Base-by-base conservation (phyloP, 1,140 invertebrate genomes). In the Drosophila ogumai region DNA sequence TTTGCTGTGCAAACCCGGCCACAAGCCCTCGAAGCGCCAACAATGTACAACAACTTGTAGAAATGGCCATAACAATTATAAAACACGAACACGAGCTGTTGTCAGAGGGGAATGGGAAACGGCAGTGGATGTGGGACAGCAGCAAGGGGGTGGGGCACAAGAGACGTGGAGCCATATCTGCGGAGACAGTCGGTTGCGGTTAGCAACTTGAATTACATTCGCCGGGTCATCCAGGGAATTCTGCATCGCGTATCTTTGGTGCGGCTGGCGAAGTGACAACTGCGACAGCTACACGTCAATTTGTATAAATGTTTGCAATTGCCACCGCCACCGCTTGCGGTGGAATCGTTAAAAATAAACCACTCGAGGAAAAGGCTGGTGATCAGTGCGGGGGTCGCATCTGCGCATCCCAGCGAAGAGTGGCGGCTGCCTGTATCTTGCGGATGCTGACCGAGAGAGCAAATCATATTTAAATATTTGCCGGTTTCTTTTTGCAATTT, bases 271-370 rank as follows among this genome's bases (percentile, higher is more conserved):
- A 77, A 73, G 84, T 88, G 82, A 84, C 85, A 81, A 68, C 57
- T 43, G 52, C 44, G 77, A 75, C 73, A 71, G 80, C 44, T 65
- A 80, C 74, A 80, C 80, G 77, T 87, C 84, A 75, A 88, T 88
- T 80, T 88, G 80, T 88, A 78, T 72, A 81, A 88, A 90, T 80
- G 85, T 75, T 63, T 65, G 68, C 68, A 66, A 72, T 71, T 84
- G 84, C 80, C 44, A 73, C 84, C 52, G 49, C 57, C 52, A 54
- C 52, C 52, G 52, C 34, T 65, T 75, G 79, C 69, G 63, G 58
- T 64, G 50, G 75, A 49, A 28, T 63, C 64, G 54, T 67, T 80
- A 75, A 82, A 85, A 81, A 81, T 86, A 86, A 78, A 67, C 49
- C 60, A 15, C 17, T 13, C 36, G 44, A 40, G 34, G 32, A 32